These are phyloP conservation scores for Philypnodon macrostomus DNA, from an alignment of 2,797 vertebrate genomes.

Conservation along the genomic window DNA sequence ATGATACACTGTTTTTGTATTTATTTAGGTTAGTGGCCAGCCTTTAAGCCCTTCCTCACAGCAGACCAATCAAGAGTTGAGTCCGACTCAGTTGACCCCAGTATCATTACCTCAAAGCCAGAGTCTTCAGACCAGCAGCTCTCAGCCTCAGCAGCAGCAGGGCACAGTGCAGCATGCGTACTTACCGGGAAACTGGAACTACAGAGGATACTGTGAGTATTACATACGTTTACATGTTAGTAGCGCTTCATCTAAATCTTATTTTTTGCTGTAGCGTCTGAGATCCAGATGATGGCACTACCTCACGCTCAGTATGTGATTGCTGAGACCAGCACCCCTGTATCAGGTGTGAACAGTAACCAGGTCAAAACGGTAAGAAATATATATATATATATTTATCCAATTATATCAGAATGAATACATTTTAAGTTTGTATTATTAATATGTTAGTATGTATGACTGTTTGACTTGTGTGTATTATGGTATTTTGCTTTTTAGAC, in stretches of 20 bases:
- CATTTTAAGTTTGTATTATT: too few relatives aligned
- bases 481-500: slow-evolving; percentile 71
- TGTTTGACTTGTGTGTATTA: neutral
- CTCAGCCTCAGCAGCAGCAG: slow-evolving; percentile 77
- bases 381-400: too few relatives aligned
- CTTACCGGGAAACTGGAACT: slow-evolving; percentile 92
- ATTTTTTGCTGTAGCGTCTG: slow-evolving; percentile 85
- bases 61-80: slow-evolving; percentile 86
- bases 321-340: slow-evolving; percentile 86
- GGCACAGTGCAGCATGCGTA: slow-evolving; percentile 90
- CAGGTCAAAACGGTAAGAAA: slow-evolving; percentile 90
- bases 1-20: neutral
- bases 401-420: too few relatives aligned
- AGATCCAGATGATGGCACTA: slow-evolving; percentile 98
- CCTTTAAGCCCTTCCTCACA: slow-evolving; percentile 90
- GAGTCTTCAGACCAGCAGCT: slow-evolving; percentile 75
- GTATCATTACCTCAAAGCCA: slow-evolving; percentile 80
- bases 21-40: slow-evolving; percentile 80
- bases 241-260: too few relatives aligned
- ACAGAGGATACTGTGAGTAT: slow-evolving; percentile 89
- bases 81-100: slow-evolving; percentile 83
- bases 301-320: slow-evolving; percentile 96
- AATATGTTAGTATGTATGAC: too few relatives aligned
- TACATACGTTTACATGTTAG: too few relatives aligned
- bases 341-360: slow-evolving; percentile 81